These are phyloP conservation scores for Pantelozetes paolii DNA, from an alignment of 2,888 invertebrate species.

Conservation along the genomic window DNA sequence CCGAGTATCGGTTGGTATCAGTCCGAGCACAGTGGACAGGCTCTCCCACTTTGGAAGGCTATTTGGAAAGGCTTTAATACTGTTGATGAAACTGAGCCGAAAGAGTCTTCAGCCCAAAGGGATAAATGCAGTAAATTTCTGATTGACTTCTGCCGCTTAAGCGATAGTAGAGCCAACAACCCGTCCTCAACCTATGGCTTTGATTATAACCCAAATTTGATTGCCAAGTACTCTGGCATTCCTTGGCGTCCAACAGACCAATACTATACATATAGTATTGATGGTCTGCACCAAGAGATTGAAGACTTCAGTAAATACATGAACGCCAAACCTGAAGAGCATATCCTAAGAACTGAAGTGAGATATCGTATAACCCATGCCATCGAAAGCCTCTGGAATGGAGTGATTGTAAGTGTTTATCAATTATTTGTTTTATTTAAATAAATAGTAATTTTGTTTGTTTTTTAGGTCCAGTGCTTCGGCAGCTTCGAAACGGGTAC, in stretches of 20 bases:
- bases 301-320: slow-evolving; percentile 93
- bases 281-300: slow-evolving; percentile 92
- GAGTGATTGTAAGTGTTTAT: neutral
- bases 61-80: slow-evolving; percentile 73
- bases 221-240: slow-evolving; percentile 63
- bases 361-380: no score
- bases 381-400: slow-evolving; percentile 23
- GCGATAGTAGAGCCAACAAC: slow-evolving; percentile 77
- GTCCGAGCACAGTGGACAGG: slow-evolving; percentile 96
- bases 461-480: slow-evolving; percentile 77
- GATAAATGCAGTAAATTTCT: slow-evolving; percentile 46
- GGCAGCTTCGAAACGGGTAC: slow-evolving; percentile 96
- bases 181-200: slow-evolving; percentile 84
- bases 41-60: slow-evolving; percentile 88
- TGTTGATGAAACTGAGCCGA: slow-evolving; percentile 49
- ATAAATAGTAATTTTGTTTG: slow-evolving; percentile 1
- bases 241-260: slow-evolving; percentile 79
- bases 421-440: neutral
- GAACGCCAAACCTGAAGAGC: slow-evolving; percentile 86
- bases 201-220: slow-evolving; percentile 75
- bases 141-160: slow-evolving; percentile 50
- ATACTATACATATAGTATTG: slow-evolving; percentile 71
- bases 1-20: slow-evolving; percentile 86
- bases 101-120: slow-evolving; percentile 52
- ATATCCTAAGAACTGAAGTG: slow-evolving; percentile 78